phyloP scores from a whole-genome alignment of 2,888 invertebrate genomes.

The Tipula lateralis region DNA sequence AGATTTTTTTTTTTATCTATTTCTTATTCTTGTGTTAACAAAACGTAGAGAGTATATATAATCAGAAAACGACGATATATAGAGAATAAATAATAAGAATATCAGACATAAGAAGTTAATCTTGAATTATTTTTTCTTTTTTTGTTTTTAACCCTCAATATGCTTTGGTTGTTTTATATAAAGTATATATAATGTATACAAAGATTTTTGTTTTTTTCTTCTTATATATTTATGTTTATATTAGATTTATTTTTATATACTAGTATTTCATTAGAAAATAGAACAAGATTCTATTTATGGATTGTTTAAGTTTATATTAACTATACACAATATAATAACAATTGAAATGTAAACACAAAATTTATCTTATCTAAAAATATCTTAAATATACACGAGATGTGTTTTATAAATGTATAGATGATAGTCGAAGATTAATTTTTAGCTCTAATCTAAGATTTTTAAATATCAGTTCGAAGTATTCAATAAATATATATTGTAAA shows the following conservation, averaged over 20 bases:
- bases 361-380: slow-evolving; percentile 28
- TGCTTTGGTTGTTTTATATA: background rate
- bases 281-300: slow-evolving; percentile 11
- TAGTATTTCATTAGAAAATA: slow-evolving; percentile 11
- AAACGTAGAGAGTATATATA: slow-evolving; percentile 2
- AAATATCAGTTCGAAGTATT: slow-evolving; percentile 20
- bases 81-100: slow-evolving; percentile 19
- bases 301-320: slow-evolving; percentile 24
- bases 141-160: background rate
- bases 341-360: slow-evolving; percentile 27
- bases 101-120: slow-evolving; percentile 24
- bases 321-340: slow-evolving; percentile 20
- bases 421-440: slow-evolving; percentile 25
- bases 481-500: background rate
- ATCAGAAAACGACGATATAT: background rate
- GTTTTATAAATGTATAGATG: background rate
- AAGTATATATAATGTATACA: background rate
- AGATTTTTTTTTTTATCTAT: slow-evolving; percentile 4
- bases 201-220: too few species aligned
- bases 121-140: background rate
- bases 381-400: slow-evolving; percentile 14
- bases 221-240: slow-evolving; percentile 12
- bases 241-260: slow-evolving; percentile 11
- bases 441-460: background rate
- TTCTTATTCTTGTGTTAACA: slow-evolving; percentile 4